Evolutionary conservation across 2,888 invertebrate species (phyloP), one percentile per base, ranked within the genome.

Genomic region (Cataglyphis rosenhaueri): DNA sequence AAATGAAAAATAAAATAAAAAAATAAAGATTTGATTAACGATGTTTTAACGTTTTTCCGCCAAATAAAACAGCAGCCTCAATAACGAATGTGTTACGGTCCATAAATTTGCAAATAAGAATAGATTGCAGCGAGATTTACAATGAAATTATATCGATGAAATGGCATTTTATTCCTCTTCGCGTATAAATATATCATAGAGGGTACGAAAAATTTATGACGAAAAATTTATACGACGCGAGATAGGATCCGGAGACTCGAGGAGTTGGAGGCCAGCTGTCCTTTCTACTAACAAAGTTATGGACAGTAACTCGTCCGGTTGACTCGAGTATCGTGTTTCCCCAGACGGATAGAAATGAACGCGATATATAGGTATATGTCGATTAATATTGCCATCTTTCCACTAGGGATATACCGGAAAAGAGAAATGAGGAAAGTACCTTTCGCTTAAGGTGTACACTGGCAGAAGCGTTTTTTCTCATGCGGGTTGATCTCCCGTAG

Each of bases 401-500:
- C n/a, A 41, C 62, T 38, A 38, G 70, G 84, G 41, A 86, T 82
- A 88, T 81, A 71, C 83, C 25, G 48, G 35, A 70, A 75, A 61
- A 25, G n/a, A 29, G 78, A n/a, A 29, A n/a, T 57, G 55, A 41
- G 10, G 0, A 32, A n/a, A 41, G n/a, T 21, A 3, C 9, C 12
- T 71, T 61, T 59, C 57, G 25, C 12, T 10, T 21, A 71, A 83
- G 82, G 57, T 78, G 35, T 0, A 0, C 0, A 0, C 70, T 35
- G 18, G 29, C 65, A 4, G 68, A 84, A 82, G 75, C 41, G 32
- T n/a, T 59, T 88, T 85, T 90, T 90, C 90, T 90, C 91, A 90
- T 90, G 90, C 90, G 90, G 90, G 90, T 57, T 86, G 79, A 84
- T 82, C 86, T 89, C 82, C 81, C 84, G 64, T 68, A 61, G 44